These are phyloP conservation scores for Ailuropoda melanoleuca DNA, from an alignment of 2,113 vertebrate species.

Conservation along the genomic window DNA sequence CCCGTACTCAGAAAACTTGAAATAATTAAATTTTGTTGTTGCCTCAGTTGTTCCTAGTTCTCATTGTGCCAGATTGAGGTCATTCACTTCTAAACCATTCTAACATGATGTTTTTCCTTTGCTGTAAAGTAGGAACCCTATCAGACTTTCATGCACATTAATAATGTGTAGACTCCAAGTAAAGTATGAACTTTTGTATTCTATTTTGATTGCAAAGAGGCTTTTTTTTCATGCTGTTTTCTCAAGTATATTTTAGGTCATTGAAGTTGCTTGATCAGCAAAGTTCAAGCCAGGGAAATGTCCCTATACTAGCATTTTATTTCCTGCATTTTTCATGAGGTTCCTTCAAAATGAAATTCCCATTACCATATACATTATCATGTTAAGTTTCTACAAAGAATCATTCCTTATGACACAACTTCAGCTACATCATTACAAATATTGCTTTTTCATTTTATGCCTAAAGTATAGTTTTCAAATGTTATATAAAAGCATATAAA, in stretches of 20 bases:
- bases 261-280: not conserved
- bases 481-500: constrained; percentile 39
- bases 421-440: not conserved
- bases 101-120: not conserved
- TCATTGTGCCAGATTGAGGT: not conserved
- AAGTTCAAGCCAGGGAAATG: constrained; percentile 7
- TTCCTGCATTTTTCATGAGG: constrained; percentile 51
- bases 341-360: constrained; percentile 39
- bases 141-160: not conserved
- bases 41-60: not conserved
- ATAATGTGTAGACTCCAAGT: not conserved
- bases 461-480: constrained; percentile 41
- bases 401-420: not conserved
- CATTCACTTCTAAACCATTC: not conserved
- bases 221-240: constrained; percentile 19
- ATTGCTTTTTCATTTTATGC: not conserved
- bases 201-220: not conserved
- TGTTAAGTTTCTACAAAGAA: constrained; percentile 40
- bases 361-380: not conserved
- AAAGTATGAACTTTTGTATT: not conserved
- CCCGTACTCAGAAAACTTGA: not conserved
- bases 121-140: not conserved
- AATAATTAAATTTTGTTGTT: not conserved
- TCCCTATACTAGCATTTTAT: not conserved
- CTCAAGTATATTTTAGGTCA: constrained; percentile 43